Percentiles rank a stretch among this genome's conserved stretches.
Conservation (phyloP, 1,140 invertebrate genomes). For the Cyphomyrmex costatus region DNA sequence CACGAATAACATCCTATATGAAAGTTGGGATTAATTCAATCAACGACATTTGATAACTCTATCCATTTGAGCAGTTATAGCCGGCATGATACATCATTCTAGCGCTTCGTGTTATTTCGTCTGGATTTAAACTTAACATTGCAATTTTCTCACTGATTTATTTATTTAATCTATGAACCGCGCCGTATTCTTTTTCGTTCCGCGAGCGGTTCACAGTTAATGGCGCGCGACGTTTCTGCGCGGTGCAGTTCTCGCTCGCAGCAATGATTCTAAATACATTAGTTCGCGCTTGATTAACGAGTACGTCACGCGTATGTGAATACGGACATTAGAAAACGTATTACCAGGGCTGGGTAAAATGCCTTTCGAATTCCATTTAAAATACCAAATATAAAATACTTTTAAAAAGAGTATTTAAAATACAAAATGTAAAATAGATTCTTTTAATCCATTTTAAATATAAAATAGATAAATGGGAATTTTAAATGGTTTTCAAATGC, state of each 20-base stretch:
- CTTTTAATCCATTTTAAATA: too few relatives aligned
- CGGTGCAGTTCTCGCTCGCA: constrained; percentile 37
- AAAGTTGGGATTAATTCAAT: constrained; percentile 32
- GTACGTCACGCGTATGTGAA: constrained; percentile 59
- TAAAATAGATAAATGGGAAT: too few relatives aligned
- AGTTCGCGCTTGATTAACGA: constrained; percentile 61
- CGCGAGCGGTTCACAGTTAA: constrained; percentile 57
- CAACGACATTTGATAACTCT: constrained; percentile 42
- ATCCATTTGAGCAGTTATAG: constrained; percentile 42
- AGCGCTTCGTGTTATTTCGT: constrained; percentile 32
- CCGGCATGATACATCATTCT: constrained; percentile 31
- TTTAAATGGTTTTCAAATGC: too few relatives aligned
- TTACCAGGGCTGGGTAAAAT: too few relatives aligned
- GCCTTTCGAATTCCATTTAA: too few relatives aligned
- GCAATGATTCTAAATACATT: constrained; percentile 59
- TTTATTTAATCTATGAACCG: constrained; percentile 57
- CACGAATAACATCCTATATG: background rate
- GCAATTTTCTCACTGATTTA: constrained; percentile 53
- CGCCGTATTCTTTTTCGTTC: constrained; percentile 20
- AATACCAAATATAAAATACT: too few relatives aligned
- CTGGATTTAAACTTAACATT: constrained; percentile 33
- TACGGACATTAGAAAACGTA: constrained; percentile 62
- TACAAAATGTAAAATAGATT: too few relatives aligned
- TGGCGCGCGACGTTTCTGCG: constrained; percentile 59
- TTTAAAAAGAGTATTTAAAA: too few relatives aligned